These are phyloP conservation scores for Erethizon dorsatum DNA, from an alignment of 2,797 vertebrate genomes.

Conservation along the genomic window DNA sequence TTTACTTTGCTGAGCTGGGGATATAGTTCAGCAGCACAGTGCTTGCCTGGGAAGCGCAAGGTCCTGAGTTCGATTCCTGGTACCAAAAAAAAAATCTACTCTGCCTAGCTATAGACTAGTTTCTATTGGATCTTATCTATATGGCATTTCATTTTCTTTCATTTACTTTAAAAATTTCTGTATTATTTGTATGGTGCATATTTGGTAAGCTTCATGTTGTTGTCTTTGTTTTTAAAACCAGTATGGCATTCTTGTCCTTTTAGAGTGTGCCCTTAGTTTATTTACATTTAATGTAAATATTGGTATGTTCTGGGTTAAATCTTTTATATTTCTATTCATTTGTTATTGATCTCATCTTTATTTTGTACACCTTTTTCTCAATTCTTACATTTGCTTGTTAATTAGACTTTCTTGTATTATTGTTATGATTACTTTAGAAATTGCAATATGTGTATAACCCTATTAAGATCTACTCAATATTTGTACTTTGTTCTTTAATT, in stretches of 20 bases:
- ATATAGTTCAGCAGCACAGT: too few relatives aligned
- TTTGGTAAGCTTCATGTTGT: background rate
- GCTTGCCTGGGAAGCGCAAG: too few relatives aligned
- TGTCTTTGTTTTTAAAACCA: slow-evolving; percentile 25
- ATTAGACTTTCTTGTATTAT: background rate
- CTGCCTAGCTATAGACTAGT: background rate
- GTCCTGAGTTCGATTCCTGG: too few relatives aligned
- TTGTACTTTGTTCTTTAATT: background rate
- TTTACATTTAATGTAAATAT: background rate
- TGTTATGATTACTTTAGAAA: background rate
- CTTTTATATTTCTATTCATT: background rate
- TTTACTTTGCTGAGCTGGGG: background rate
- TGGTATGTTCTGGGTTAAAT: background rate
- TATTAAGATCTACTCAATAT: background rate
- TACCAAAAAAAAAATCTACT: too few relatives aligned
- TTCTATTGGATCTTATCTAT: background rate
- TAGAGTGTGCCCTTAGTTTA: background rate
- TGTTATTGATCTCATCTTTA: background rate
- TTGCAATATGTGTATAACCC: background rate
- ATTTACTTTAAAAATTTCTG: background rate
- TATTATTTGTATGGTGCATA: background rate
- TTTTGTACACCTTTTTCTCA: background rate
- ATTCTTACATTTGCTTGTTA: background rate
- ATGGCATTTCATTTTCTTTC: background rate
- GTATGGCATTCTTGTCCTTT: background rate